phyloP scores from a whole-genome alignment of 2,113 vertebrate species.

The Calidris pugnax region DNA sequence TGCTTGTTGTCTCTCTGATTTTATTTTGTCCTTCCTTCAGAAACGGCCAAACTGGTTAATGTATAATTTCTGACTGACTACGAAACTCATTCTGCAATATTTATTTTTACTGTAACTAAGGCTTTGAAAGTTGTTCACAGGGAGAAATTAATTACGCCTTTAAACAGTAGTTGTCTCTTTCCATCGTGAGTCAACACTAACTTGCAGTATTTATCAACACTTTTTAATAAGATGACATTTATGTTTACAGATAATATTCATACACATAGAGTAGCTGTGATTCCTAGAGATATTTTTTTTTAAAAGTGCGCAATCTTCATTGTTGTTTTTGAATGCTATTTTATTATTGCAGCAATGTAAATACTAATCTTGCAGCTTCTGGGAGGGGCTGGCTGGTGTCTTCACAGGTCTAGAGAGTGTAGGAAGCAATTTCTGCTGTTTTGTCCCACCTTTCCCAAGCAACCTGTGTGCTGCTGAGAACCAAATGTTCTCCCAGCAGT shows the following conservation, averaged over 20 bases:
- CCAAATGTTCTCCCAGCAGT: neutral
- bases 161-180: neutral
- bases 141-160: neutral
- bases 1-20: neutral
- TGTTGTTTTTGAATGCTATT: neutral
- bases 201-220: constrained; percentile 18
- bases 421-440: neutral
- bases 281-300: neutral
- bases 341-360: neutral
- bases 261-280: neutral
- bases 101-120: neutral
- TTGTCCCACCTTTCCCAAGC: neutral
- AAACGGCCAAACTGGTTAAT: neutral
- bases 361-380: neutral
- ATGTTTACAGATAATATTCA: neutral
- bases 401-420: neutral
- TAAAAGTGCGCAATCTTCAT: neutral
- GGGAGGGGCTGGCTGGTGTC: neutral
- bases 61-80: neutral
- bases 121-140: neutral
- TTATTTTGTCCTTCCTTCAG: neutral
- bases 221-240: neutral
- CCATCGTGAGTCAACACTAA: neutral
- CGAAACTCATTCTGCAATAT: neutral
- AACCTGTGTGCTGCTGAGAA: neutral